phyloP scores from a whole-genome alignment of 2,113 vertebrate species.

The Laterallus jamaicensis region DNA sequence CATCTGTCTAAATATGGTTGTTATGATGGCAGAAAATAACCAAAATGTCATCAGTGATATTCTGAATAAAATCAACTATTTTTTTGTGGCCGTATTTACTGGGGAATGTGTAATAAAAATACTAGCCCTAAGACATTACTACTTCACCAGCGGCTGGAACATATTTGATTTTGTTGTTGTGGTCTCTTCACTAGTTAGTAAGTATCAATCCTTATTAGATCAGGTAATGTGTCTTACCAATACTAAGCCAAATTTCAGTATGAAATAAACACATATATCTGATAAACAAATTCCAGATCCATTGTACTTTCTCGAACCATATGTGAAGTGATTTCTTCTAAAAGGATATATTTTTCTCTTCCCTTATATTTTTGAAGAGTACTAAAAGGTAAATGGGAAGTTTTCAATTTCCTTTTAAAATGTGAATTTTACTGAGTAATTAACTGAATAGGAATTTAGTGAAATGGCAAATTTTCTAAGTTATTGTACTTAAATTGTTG shows the following conservation, averaged over 20 bases:
- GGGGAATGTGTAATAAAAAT: constrained; percentile 90
- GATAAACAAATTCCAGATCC: neutral
- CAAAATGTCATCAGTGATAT: constrained; percentile 64
- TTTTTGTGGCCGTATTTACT: constrained; percentile 91
- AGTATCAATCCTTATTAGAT: constrained; percentile 57
- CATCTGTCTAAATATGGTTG: constrained; percentile 92
- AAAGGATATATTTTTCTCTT: neutral
- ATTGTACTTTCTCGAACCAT: neutral
- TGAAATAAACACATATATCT: neutral
- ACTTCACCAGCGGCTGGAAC: constrained; percentile 94
- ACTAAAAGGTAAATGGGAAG: accelerated
- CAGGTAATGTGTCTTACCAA: neutral
- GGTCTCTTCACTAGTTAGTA: constrained; percentile 91
- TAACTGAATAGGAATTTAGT: neutral
- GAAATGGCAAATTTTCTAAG: neutral
- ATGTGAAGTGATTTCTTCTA: neutral
- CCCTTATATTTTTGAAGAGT: neutral
- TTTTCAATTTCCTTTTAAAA: neutral
- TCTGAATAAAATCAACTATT: constrained; percentile 86
- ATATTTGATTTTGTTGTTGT: constrained; percentile 94
- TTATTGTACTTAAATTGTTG: neutral
- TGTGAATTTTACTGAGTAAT: neutral
- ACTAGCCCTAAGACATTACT: constrained; percentile 90
- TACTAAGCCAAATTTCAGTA: neutral
- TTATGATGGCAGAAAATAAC: constrained; percentile 89